Conservation (phyloP, 2,888 invertebrate genomes). For the Pardosa pseudoannulata region DNA sequence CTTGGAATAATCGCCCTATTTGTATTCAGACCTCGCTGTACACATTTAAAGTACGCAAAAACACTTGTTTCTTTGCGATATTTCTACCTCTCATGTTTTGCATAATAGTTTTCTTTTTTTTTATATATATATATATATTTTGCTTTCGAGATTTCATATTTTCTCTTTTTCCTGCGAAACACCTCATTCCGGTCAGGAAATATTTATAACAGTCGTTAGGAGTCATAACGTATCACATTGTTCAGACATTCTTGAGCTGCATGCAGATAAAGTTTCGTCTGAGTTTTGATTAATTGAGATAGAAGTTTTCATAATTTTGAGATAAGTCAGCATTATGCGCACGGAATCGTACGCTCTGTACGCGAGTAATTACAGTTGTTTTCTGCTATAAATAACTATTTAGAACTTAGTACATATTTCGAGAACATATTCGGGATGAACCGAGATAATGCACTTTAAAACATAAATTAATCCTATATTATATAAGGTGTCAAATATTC, state of each 20-base stretch:
- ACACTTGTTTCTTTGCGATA: conserved; percentile 46
- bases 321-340: no score
- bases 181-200: conserved; percentile 32
- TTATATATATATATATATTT: no score
- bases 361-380: no score
- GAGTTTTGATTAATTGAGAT: not conserved
- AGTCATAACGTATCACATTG: conserved; percentile 16
- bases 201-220: conserved; percentile 35
- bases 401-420: no score
- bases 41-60: conserved; percentile 28
- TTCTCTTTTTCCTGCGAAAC: not conserved
- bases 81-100: conserved; percentile 35
- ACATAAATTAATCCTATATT: no score
- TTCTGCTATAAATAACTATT: no score
- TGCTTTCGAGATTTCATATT: not conserved
- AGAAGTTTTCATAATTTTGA: no score
- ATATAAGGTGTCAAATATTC: no score
- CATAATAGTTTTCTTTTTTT: conserved; percentile 26
- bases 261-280: not conserved
- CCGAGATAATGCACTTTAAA: no score
- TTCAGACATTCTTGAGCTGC: not conserved
- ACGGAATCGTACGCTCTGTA: no score
- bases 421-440: no score
- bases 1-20: conserved; percentile 16
- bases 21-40: conserved; percentile 28